Conservation (phyloP, 2,113 vertebrate species). For the Calypte anna region DNA sequence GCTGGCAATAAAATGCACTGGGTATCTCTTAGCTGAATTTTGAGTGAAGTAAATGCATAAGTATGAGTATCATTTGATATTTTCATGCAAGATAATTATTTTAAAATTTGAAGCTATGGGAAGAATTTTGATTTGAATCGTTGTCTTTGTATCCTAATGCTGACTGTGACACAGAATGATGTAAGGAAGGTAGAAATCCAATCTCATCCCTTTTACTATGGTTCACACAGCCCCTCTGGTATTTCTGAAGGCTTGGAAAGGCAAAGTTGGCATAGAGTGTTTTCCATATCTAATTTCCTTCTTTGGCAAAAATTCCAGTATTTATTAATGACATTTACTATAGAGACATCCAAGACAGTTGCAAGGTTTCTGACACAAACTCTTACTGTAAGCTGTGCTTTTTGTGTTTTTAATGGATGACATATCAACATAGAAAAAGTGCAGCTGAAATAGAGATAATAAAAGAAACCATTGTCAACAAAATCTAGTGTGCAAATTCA, state of each 20-base stretch:
- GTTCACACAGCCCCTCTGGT: slow-evolving; percentile 5
- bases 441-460: not conserved
- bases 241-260: slow-evolving; percentile 15
- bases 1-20: not conserved
- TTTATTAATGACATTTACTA: not conserved
- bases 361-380: not conserved
- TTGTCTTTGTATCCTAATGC: slow-evolving; percentile 7
- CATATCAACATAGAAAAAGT: not conserved
- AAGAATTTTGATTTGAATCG: not conserved
- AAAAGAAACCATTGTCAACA: not conserved
- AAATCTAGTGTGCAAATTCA: not conserved
- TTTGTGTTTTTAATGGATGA: not conserved
- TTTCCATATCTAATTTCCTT: slow-evolving; percentile 45
- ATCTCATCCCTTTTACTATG: not conserved
- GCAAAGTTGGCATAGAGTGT: not conserved
- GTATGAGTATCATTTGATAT: not conserved
- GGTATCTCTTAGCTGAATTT: not conserved
- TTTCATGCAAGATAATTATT: not conserved
- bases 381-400: not conserved
- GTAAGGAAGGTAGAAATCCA: slow-evolving; percentile 38
- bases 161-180: slow-evolving; percentile 16
- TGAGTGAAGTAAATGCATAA: not conserved
- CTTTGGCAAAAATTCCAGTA: slow-evolving; percentile 15
- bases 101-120: not conserved
- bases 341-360: not conserved